Percentiles rank a stretch among this genome's conserved stretches.
Conservation (phyloP, 1,140 invertebrate species). For the Grapholita molesta region DNA sequence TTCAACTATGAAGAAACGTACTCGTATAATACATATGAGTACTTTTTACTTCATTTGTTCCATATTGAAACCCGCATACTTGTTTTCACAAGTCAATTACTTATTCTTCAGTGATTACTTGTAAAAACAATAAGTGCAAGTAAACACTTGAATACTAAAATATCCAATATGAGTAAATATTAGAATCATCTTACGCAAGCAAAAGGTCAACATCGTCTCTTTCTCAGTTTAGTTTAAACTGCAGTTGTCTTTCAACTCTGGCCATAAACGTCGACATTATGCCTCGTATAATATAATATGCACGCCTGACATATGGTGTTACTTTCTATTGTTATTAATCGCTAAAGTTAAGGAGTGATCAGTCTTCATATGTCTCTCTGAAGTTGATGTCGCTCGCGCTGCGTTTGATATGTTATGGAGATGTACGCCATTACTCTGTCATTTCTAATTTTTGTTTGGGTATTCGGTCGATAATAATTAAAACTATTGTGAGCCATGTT, state of each 20-base stretch:
- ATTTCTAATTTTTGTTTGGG: not conserved
- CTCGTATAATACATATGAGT: not conserved
- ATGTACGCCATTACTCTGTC: not conserved
- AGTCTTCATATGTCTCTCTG: conserved; percentile 25
- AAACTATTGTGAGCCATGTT: not conserved
- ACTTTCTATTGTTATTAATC: conserved; percentile 36
- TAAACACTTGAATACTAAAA: too few species aligned
- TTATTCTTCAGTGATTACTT: too few species aligned
- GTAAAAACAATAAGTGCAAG: too few species aligned
- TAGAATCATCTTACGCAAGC: not conserved
- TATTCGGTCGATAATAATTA: not conserved
- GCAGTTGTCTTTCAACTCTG: not conserved
- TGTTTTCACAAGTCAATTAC: too few species aligned
- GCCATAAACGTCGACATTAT: not conserved
- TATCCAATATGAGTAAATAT: not conserved
- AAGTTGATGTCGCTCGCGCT: not conserved
- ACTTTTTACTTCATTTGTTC: not conserved
- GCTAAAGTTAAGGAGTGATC: conserved; percentile 22
- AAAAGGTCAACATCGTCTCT: not conserved
- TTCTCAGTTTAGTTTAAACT: not conserved
- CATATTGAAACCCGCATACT: too few species aligned
- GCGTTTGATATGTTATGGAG: not conserved
- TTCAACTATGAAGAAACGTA: too few species aligned
- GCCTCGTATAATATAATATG: conserved; percentile 25
- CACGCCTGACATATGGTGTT: conserved; percentile 33